phyloP scores from a whole-genome alignment of 2,888 invertebrate species.

The Acrocyrtus sp. region DNA sequence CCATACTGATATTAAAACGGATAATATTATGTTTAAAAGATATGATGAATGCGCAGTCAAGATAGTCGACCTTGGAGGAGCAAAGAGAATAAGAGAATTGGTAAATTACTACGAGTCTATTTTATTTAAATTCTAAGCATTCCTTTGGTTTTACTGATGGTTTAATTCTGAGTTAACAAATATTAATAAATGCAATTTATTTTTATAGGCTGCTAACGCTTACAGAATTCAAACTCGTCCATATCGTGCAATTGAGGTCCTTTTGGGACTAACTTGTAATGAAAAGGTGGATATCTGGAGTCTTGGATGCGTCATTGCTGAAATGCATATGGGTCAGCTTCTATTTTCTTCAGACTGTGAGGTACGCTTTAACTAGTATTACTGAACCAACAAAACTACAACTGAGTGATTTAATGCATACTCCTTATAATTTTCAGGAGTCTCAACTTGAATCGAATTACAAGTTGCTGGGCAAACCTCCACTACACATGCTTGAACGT shows the following conservation, averaged over 20 bases:
- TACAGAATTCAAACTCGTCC: conserved; percentile 2
- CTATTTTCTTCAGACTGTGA: conserved; percentile 1
- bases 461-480: conserved; percentile 1
- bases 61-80: conserved; percentile 20
- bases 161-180: background rate
- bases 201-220: background rate
- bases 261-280: background rate
- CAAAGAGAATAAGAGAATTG: background rate
- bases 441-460: background rate
- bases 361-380: background rate
- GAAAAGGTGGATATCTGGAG: conserved; percentile 16
- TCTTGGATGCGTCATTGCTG: conserved; percentile 4
- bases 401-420: background rate
- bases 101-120: background rate
- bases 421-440: background rate
- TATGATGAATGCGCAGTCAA: background rate
- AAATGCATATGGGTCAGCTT: background rate
- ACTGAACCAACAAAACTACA: no score
- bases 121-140: background rate
- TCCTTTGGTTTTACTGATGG: background rate
- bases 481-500: background rate
- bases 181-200: background rate
- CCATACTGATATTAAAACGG: conserved; percentile 23
- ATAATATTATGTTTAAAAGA: conserved; percentile 20
- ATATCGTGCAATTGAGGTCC: conserved; percentile 16